phyloP scores from a whole-genome alignment of 2,113 vertebrate genomes.

The Sapajus apella region DNA sequence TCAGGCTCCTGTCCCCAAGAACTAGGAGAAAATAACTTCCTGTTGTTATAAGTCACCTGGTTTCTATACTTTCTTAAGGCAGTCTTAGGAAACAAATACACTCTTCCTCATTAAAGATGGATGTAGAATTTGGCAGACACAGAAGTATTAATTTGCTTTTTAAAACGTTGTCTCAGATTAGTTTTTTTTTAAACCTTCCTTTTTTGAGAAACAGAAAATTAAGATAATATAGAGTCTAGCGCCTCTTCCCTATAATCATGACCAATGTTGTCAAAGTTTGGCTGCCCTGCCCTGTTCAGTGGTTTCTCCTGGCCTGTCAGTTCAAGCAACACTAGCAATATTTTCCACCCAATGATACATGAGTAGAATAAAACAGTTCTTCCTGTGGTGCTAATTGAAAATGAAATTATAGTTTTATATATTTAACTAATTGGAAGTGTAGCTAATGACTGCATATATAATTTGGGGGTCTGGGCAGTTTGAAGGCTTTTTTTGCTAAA shows the following conservation, averaged over 20 bases:
- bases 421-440: slow-evolving; percentile 53
- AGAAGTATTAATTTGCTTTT: not conserved
- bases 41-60: not conserved
- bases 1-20: not conserved
- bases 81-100: not conserved
- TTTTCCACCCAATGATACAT: not conserved
- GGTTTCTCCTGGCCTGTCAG: not conserved
- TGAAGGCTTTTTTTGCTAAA: not conserved
- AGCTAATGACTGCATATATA: slow-evolving; percentile 32
- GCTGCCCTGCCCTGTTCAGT: not conserved
- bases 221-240: not conserved
- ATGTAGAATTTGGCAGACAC: not conserved
- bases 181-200: not conserved
- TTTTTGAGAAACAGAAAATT: not conserved
- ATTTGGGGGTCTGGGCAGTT: slow-evolving; percentile 24
- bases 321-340: not conserved
- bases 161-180: not conserved
- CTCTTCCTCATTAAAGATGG: not conserved
- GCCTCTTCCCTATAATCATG: not conserved
- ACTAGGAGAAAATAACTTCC: not conserved
- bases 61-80: not conserved
- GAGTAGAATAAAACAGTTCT: not conserved
- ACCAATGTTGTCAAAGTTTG: too few species aligned
- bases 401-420: slow-evolving; percentile 32
- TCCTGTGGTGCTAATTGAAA: not conserved